Evolutionary conservation across 2,888 invertebrate species (phyloP).

Genomic region (Drosophila phalerata): DNA sequence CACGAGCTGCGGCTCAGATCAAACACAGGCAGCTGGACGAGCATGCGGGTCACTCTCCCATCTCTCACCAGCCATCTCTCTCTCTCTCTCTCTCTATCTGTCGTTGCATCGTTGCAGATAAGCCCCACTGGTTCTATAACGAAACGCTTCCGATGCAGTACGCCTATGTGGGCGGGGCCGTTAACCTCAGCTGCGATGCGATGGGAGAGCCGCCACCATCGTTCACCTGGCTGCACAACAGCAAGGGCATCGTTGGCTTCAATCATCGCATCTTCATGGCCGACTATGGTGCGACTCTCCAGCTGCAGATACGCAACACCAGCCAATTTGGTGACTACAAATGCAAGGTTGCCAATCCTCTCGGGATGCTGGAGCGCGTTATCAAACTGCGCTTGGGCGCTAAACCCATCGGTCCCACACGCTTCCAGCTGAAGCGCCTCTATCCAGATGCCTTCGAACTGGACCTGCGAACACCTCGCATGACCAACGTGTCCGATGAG

Average conservation of each 20-base stretch:
- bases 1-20: slow-evolving; percentile 12
- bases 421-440: slow-evolving; percentile 82
- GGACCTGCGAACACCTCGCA: slow-evolving; percentile 83
- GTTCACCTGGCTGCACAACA: slow-evolving; percentile 86
- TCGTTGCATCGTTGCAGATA: slow-evolving; percentile 71
- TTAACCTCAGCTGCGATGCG: slow-evolving; percentile 88
- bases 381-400: slow-evolving; percentile 86
- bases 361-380: slow-evolving; percentile 86
- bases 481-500: slow-evolving; percentile 78
- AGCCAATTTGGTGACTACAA: slow-evolving; percentile 87
- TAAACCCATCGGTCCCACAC: slow-evolving; percentile 86
- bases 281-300: slow-evolving; percentile 83
- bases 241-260: slow-evolving; percentile 81
- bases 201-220: slow-evolving; percentile 87
- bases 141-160: slow-evolving; percentile 81
- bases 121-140: slow-evolving; percentile 82
- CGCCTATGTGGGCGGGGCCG: slow-evolving; percentile 86
- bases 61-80: not conserved
- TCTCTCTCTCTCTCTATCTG: not conserved
- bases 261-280: slow-evolving; percentile 83
- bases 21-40: slow-evolving; percentile 10
- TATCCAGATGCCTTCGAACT: slow-evolving; percentile 85
- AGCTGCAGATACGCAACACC: slow-evolving; percentile 80
- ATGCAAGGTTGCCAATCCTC: slow-evolving; percentile 87
- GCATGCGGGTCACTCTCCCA: slow-evolving; percentile 24